Evolutionary conservation across 1,140 invertebrate species (phyloP).

Genomic region (Ceratoteleas bidentatus): DNA sequence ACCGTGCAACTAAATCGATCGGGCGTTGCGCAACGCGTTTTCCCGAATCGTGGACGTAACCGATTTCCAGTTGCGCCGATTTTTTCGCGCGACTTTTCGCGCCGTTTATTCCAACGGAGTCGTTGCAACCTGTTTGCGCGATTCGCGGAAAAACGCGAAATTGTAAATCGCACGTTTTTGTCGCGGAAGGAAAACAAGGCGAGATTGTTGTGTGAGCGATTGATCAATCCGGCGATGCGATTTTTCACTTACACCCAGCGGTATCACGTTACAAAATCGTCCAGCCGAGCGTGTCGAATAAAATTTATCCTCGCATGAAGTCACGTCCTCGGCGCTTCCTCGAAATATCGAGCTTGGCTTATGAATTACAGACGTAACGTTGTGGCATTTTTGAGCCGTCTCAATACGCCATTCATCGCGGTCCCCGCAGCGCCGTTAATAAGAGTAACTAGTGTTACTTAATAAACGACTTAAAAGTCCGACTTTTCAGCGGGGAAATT

Average conservation of each 20-base stretch:
- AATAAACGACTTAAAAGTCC: conserved; percentile 22
- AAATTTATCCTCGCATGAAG: conserved; percentile 69
- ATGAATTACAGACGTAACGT: conserved; percentile 51
- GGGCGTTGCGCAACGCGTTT: too few relatives aligned
- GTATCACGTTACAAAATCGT: conserved; percentile 52
- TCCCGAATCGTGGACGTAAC: too few relatives aligned
- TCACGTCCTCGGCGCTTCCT: conserved; percentile 40
- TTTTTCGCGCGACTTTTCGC: too few relatives aligned
- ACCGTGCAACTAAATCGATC: neutral
- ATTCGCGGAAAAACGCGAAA: too few relatives aligned
- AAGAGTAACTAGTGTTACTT: conserved; percentile 49
- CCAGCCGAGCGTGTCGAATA: conserved; percentile 70
- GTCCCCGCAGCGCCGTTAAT: conserved; percentile 32
- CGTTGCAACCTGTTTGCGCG: too few relatives aligned
- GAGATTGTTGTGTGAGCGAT: conserved; percentile 24
- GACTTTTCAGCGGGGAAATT: conserved; percentile 25
- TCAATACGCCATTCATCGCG: conserved; percentile 53
- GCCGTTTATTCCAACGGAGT: too few relatives aligned
- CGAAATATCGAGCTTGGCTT: conserved; percentile 56
- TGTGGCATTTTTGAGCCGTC: conserved; percentile 42
- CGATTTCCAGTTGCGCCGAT: too few relatives aligned
- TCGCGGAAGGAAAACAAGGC: neutral
- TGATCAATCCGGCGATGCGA: conserved; percentile 24
- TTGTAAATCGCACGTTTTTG: conserved; percentile 5
- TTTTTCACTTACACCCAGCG: conserved; percentile 32